Conservation (phyloP, 2,888 invertebrate genomes). For the Diplolepis rosae region DNA sequence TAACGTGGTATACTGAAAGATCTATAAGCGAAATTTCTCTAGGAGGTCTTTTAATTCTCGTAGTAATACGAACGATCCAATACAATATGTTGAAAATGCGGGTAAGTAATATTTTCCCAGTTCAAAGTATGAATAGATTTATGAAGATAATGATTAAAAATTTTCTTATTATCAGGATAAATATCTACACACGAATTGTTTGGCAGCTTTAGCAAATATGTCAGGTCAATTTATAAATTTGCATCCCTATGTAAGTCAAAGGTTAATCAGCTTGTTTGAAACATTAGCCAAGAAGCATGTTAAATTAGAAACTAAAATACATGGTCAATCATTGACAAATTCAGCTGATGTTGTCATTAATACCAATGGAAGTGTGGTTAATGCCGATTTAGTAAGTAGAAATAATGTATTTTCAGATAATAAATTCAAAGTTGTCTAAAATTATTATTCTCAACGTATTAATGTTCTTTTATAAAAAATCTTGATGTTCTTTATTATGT, state of each 20-base stretch:
- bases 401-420: no score
- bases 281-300: constrained; percentile 91
- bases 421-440: no score
- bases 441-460: no score
- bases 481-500: neutral
- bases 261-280: constrained; percentile 93
- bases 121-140: neutral
- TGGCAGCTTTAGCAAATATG: constrained; percentile 99
- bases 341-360: constrained; percentile 53
- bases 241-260: constrained; percentile 97
- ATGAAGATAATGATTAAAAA: neutral
- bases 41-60: constrained; percentile 94
- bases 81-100: constrained; percentile 97
- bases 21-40: constrained; percentile 93
- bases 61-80: constrained; percentile 97
- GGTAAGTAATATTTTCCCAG: constrained; percentile 71
- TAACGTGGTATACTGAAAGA: constrained; percentile 95
- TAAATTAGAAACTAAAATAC: constrained; percentile 76
- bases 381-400: constrained; percentile 62
- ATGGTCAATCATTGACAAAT: constrained; percentile 51
- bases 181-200: constrained; percentile 98
- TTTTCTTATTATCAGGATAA: constrained; percentile 80
- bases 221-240: constrained; percentile 93
- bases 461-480: no score
- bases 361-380: constrained; percentile 58